These are phyloP conservation scores for Nyctibius grandis DNA, from an alignment of 2,797 vertebrate genomes.

Conservation along the genomic window DNA sequence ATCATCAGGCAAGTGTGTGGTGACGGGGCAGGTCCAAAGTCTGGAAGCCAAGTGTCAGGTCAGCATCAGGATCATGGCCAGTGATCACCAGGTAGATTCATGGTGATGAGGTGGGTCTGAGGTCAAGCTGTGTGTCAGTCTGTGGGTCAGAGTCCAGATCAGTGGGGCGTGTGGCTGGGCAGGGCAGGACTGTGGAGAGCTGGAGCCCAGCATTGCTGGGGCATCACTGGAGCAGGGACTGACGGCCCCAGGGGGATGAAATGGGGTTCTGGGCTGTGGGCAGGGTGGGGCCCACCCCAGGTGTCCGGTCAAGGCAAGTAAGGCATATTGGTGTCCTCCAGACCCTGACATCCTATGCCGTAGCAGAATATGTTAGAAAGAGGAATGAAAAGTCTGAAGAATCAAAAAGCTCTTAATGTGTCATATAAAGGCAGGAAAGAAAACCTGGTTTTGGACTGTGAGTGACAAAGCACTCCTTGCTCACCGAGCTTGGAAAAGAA, in stretches of 20 bases:
- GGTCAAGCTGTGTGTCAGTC: neutral
- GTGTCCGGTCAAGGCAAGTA: neutral
- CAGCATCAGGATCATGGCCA: neutral
- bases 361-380: neutral
- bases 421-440: neutral
- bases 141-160: neutral
- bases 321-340: neutral
- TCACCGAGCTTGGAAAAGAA: neutral
- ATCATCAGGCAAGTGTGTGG: no score
- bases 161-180: no score
- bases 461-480: neutral
- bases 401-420: neutral
- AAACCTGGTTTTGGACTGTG: neutral
- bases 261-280: neutral
- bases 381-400: neutral
- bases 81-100: neutral
- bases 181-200: neutral
- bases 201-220: neutral
- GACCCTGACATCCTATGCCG: neutral
- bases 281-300: neutral
- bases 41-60: neutral
- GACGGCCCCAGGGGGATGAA: no score
- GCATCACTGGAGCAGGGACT: neutral
- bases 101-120: neutral
- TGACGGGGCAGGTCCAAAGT: neutral